Conservation (phyloP, 2,113 vertebrate species). For the Accipiter cooperii region DNA sequence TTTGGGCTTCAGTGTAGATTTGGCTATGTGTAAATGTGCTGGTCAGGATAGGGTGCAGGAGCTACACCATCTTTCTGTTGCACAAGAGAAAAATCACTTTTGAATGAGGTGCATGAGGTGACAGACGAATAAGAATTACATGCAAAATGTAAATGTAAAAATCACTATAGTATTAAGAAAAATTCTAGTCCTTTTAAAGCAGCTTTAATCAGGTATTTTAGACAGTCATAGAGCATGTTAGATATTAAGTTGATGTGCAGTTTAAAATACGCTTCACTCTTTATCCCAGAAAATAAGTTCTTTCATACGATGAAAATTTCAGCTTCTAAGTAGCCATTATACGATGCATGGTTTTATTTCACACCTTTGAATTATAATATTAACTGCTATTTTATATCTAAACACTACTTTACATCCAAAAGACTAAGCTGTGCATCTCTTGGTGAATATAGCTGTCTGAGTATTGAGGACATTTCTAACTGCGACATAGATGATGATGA, state of each 20-base stretch:
- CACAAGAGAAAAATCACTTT: not conserved
- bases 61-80: not conserved
- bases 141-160: not conserved
- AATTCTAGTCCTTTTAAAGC: not conserved
- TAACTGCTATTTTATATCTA: not conserved
- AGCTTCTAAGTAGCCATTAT: not conserved
- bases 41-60: not conserved
- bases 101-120: not conserved
- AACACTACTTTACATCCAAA: not conserved
- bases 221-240: not conserved
- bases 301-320: not conserved
- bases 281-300: not conserved
- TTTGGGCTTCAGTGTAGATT: not conserved
- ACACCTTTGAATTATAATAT: not conserved
- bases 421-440: not conserved
- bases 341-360: not conserved
- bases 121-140: not conserved
- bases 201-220: not conserved
- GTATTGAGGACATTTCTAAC: not conserved
- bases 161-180: not conserved
- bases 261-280: not conserved
- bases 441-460: not conserved
- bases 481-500: not conserved
- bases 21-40: rapidly evolving
- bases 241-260: not conserved